These are phyloP conservation scores for Choloepus didactylus DNA, from an alignment of 2,797 vertebrate species.

Conservation along the genomic window DNA sequence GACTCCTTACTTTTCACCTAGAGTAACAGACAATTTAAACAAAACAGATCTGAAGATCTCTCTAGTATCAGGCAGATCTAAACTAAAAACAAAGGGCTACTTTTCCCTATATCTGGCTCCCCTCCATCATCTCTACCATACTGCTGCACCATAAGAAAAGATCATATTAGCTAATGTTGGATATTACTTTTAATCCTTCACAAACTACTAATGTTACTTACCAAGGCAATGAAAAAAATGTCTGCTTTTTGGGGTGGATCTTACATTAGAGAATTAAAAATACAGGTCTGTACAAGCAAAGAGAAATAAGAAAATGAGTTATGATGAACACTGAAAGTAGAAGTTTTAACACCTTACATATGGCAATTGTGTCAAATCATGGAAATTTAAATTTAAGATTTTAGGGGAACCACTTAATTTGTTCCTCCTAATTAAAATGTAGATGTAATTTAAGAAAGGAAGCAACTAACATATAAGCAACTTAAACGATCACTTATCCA, in stretches of 20 bases:
- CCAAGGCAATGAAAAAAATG: slow-evolving; percentile 15
- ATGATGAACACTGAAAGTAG: slow-evolving; percentile 45
- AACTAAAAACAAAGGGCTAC: slow-evolving; percentile 58
- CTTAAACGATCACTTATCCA: not conserved
- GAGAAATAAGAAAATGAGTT: not conserved
- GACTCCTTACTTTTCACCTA: slow-evolving; percentile 47
- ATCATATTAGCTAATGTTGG: not conserved
- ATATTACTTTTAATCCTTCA: slow-evolving; percentile 54
- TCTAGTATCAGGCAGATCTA: slow-evolving; percentile 50
- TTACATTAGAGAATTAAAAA: slow-evolving; percentile 51
- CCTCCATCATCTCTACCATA: slow-evolving; percentile 58
- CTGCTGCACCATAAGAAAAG: slow-evolving; percentile 66
- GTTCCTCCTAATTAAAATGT: slow-evolving; percentile 1
- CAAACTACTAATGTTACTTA: slow-evolving; percentile 60
- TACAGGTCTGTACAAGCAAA: not conserved
- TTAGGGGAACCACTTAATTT: not conserved
- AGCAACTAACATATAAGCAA: not conserved
- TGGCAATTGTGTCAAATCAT: slow-evolving; percentile 25
- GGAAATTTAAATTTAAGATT: not conserved
- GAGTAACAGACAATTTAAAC: slow-evolving; percentile 44
- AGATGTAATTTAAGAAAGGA: not conserved
- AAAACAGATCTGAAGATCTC: slow-evolving; percentile 15
- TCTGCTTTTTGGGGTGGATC: slow-evolving; percentile 28
- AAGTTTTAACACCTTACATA: slow-evolving; percentile 30
- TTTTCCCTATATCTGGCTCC: slow-evolving; percentile 41